These are phyloP conservation scores for Eurypyga helias DNA, from an alignment of 2,113 vertebrate species.

Conservation along the genomic window DNA sequence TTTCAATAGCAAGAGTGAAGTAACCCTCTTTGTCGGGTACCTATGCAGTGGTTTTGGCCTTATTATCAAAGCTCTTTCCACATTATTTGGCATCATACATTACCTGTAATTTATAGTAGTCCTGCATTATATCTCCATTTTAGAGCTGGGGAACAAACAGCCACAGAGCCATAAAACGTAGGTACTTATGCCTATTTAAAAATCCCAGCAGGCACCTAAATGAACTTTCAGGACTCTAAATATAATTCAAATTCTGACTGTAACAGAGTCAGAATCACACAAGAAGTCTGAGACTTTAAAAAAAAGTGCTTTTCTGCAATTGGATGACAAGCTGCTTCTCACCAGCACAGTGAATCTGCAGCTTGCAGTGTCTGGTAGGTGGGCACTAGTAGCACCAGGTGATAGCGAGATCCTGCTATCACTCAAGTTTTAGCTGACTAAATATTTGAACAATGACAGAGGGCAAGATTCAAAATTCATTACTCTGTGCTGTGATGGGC, in stretches of 20 bases:
- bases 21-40: neutral
- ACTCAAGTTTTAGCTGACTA: neutral
- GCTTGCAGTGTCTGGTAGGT: neutral
- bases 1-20: neutral
- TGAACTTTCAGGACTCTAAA: neutral
- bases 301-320: neutral
- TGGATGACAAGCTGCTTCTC: neutral
- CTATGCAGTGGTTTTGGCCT: neutral
- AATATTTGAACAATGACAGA: neutral
- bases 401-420: accelerated
- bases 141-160: neutral
- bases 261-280: neutral
- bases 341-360: neutral
- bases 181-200: neutral
- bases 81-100: neutral
- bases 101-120: neutral
- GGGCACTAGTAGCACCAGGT: neutral
- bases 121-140: neutral
- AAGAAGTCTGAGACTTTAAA: neutral
- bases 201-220: neutral
- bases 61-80: neutral
- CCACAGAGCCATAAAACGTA: neutral
- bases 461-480: neutral
- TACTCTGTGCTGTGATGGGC: neutral
- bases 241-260: neutral